Evolutionary conservation across 2,113 vertebrate genomes (phyloP).

Genomic region (Brachyhypopomus gauderio): DNA sequence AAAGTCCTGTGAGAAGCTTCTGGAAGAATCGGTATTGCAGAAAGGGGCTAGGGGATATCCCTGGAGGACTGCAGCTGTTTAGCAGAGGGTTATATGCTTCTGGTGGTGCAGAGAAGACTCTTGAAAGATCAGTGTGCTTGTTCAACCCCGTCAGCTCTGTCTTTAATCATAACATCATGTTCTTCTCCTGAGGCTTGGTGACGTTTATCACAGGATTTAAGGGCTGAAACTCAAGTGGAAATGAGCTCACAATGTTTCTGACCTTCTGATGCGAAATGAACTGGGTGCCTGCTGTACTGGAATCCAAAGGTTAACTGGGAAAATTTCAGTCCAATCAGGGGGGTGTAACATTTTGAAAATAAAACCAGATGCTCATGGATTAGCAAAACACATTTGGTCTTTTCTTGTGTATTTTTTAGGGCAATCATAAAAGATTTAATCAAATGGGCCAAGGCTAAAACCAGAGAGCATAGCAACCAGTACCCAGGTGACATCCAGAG

Average conservation of each 20-base stretch:
- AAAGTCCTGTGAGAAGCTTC: neutral
- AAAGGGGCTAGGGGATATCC: neutral
- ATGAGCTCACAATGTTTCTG: neutral
- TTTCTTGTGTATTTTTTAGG: too few relatives aligned
- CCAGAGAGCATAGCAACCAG: too few relatives aligned
- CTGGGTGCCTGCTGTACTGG: neutral
- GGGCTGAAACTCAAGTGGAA: neutral
- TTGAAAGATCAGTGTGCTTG: neutral
- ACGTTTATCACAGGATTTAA: neutral
- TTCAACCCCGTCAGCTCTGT: slow-evolving; percentile 21
- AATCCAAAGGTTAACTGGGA: neutral
- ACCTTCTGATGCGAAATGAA: neutral
- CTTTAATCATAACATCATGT: slow-evolving; percentile 24
- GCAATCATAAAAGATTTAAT: too few relatives aligned
- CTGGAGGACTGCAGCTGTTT: neutral
- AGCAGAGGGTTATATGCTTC: neutral
- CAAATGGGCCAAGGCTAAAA: too few relatives aligned
- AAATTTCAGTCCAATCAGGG: neutral
- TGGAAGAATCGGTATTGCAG: slow-evolving; percentile 4
- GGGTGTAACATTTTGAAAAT: too few relatives aligned
- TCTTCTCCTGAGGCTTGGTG: neutral
- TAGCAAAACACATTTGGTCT: too few relatives aligned
- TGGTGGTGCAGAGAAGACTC: neutral
- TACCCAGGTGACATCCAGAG: too few relatives aligned
- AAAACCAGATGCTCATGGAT: neutral